A percentile compares a stretch with the other conserved stretches of the same genome.
Evolutionary conservation across 2,113 vertebrate species (phyloP).

Genomic region (Catharus minimus): DNA sequence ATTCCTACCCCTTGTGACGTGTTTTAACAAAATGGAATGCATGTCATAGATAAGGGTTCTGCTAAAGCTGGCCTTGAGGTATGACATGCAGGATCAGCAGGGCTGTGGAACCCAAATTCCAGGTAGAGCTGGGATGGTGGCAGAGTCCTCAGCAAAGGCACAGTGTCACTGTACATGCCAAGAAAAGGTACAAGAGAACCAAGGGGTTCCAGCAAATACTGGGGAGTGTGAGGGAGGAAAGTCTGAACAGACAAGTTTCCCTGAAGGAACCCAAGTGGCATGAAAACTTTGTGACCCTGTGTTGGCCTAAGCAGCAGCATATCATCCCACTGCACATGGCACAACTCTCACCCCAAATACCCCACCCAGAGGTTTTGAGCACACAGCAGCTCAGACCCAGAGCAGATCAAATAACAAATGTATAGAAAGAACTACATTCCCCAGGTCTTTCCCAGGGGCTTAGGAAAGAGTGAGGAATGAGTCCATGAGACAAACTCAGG

Average conservation of each 20-base stretch:
- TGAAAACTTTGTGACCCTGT: not conserved
- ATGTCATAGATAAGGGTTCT: not conserved
- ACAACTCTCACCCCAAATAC: not conserved
- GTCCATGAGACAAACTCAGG: not conserved
- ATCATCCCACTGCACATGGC: not conserved
- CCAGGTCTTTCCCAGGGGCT: not conserved
- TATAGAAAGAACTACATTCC: not conserved
- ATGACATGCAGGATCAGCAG: not conserved
- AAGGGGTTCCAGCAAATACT: not conserved
- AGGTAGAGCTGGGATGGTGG: not conserved
- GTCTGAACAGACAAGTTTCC: not conserved
- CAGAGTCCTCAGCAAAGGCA: not conserved
- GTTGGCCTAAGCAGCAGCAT: not conserved
- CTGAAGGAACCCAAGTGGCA: not conserved
- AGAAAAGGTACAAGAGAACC: not conserved
- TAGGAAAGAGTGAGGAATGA: not conserved
- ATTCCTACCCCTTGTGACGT: not conserved
- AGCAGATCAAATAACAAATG: not conserved
- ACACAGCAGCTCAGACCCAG: not conserved
- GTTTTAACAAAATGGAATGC: not conserved
- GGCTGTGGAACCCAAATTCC: not conserved
- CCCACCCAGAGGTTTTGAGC: not conserved
- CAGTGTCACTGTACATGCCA: not conserved
- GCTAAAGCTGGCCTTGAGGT: not conserved
- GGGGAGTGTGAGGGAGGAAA: not conserved